phyloP scores from a whole-genome alignment of 2,113 vertebrate genomes.

The Romanogobio albipinnatus region DNA sequence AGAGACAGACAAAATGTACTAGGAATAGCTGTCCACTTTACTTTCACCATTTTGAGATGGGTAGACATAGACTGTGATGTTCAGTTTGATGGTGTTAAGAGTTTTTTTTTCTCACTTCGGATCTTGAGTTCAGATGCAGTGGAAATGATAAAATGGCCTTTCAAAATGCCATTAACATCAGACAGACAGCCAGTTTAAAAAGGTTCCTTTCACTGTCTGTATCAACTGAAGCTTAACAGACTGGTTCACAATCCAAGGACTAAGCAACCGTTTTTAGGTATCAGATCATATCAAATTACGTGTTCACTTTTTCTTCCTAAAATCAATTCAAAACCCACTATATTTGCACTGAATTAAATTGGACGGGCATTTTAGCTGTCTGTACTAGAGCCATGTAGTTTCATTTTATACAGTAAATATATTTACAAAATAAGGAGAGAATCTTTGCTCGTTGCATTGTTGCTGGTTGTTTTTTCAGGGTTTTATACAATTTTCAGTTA shows the following conservation, averaged over 20 bases:
- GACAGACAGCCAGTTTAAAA: constrained; percentile 27
- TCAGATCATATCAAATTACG: constrained; percentile 17
- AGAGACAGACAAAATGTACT: constrained; percentile 13
- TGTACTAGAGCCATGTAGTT: not conserved
- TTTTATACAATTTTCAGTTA: not conserved
- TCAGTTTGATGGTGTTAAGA: constrained; percentile 26
- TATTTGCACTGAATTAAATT: not conserved
- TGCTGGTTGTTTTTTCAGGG: not conserved
- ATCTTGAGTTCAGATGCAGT: constrained; percentile 8
- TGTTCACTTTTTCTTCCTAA: not conserved
- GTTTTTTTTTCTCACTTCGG: constrained; percentile 25
- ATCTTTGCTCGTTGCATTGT: not conserved
- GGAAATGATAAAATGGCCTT: constrained; percentile 37
- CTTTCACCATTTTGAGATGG: not conserved
- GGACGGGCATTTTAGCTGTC: not conserved
- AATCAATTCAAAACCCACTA: not conserved
- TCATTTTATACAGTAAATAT: not conserved
- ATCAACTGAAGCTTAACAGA: constrained; percentile 29
- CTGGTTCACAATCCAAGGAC: not conserved
- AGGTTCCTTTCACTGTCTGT: constrained; percentile 2
- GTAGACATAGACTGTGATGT: constrained; percentile 2
- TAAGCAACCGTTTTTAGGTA: not conserved
- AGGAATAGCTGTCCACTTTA: constrained; percentile 14
- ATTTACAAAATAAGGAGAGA: not conserved
- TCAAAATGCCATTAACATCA: constrained; percentile 42